A percentile compares a stretch with the other conserved stretches of the same genome.
These are phyloP conservation scores for Tachysurus vachellii DNA, from an alignment of 2,113 vertebrate species.

Conservation along the genomic window DNA sequence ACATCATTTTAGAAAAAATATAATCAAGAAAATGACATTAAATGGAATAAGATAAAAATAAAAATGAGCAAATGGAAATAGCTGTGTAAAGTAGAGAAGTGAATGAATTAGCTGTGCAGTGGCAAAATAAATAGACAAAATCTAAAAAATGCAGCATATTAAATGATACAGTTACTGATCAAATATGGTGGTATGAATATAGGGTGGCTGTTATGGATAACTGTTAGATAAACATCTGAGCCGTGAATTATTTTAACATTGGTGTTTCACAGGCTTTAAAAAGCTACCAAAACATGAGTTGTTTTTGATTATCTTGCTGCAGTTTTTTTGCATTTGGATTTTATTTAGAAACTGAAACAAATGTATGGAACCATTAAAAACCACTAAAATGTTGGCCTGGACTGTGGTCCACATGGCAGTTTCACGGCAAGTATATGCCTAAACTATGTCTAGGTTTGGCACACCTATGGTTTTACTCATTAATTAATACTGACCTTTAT, in stretches of 20 bases:
- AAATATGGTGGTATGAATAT: too few relatives aligned
- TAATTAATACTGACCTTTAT: background rate
- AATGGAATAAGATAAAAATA: too few relatives aligned
- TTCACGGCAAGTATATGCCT: background rate
- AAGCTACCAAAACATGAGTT: background rate
- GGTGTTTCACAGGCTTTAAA: background rate
- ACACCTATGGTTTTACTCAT: background rate
- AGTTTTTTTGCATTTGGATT: background rate
- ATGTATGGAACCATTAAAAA: background rate
- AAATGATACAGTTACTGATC: too few relatives aligned
- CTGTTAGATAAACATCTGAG: background rate
- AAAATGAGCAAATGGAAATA: too few relatives aligned
- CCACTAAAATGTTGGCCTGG: background rate
- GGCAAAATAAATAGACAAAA: too few relatives aligned
- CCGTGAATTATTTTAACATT: background rate
- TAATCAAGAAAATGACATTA: too few relatives aligned
- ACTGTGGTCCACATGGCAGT: background rate
- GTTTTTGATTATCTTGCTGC: background rate
- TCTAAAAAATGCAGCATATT: too few relatives aligned
- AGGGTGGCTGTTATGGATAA: too few relatives aligned
- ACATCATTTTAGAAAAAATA: too few relatives aligned
- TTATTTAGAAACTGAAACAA: conserved; percentile 1
- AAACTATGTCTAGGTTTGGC: background rate
- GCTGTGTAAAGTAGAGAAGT: too few relatives aligned
- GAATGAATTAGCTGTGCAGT: too few relatives aligned